These are phyloP conservation scores for Connochaetes taurinus DNA, from an alignment of 2,113 vertebrate species.

Conservation along the genomic window DNA sequence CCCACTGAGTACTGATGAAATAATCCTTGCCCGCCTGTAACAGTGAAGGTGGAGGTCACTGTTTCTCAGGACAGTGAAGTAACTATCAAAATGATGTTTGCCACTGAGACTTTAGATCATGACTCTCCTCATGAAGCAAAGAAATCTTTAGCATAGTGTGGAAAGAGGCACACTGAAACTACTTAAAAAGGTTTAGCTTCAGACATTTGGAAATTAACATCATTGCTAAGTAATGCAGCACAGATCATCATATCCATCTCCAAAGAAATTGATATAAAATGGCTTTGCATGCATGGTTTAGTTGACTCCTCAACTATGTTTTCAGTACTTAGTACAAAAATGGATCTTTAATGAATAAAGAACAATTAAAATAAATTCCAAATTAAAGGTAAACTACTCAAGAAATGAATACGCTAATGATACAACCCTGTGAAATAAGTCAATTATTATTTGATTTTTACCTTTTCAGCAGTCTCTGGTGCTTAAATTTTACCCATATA, in stretches of 20 bases:
- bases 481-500: not conserved
- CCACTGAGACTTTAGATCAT: not conserved
- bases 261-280: not conserved
- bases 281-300: not conserved
- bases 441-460: not conserved
- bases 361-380: not conserved
- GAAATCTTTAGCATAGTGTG: not conserved
- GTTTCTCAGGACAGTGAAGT: not conserved
- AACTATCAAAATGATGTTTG: not conserved
- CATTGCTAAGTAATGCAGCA: not conserved
- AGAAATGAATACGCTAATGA: not conserved
- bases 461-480: not conserved
- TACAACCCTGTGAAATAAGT: not conserved
- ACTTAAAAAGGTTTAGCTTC: not conserved
- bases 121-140: not conserved
- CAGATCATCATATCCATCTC: not conserved
- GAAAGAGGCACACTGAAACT: not conserved
- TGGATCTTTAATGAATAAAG: not conserved
- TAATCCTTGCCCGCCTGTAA: not conserved
- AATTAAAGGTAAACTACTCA: not conserved
- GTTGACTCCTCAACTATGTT: not conserved
- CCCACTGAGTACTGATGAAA: not conserved
- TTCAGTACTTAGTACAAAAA: not conserved
- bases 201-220: not conserved
- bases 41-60: not conserved